Evolutionary conservation across 2,888 invertebrate genomes (phyloP).

Genomic region (Melieria crassipennis): DNA sequence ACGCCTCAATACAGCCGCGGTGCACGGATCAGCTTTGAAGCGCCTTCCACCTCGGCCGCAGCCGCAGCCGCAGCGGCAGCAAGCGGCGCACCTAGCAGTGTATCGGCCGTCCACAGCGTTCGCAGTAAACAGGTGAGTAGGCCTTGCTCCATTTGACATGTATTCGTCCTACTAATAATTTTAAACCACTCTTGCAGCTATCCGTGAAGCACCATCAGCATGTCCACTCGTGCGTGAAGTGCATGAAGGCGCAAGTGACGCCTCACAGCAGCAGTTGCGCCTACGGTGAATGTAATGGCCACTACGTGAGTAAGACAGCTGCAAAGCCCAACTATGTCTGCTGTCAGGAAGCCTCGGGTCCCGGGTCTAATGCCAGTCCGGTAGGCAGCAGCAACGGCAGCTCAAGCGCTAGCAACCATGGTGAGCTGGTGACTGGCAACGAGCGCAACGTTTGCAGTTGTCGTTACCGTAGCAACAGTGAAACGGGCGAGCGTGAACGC

Average conservation of each 20-base stretch:
- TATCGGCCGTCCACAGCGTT: constrained; percentile 43
- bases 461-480: constrained; percentile 48
- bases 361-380: constrained; percentile 1
- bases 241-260: constrained; percentile 44
- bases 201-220: constrained; percentile 50
- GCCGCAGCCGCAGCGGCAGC: constrained; percentile 37
- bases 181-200: constrained; percentile 45
- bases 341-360: constrained; percentile 41
- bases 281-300: constrained; percentile 57
- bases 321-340: constrained; percentile 44
- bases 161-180: not conserved
- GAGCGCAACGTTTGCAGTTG: constrained; percentile 55
- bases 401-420: constrained; percentile 29
- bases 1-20: constrained; percentile 74
- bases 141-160: not conserved
- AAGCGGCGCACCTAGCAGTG: constrained; percentile 31
- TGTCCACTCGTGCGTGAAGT: constrained; percentile 51
- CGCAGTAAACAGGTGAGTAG: constrained; percentile 58
- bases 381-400: no score
- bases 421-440: constrained; percentile 21
- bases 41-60: constrained; percentile 56
- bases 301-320: constrained; percentile 44
- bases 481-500: constrained; percentile 49
- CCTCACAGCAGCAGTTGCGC: constrained; percentile 45
- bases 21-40: constrained; percentile 68